A percentile compares a stretch with the other conserved stretches of the same genome.
These are phyloP conservation scores for Hestina assimilis DNA, from an alignment of 1,140 invertebrate species.

Conservation along the genomic window DNA sequence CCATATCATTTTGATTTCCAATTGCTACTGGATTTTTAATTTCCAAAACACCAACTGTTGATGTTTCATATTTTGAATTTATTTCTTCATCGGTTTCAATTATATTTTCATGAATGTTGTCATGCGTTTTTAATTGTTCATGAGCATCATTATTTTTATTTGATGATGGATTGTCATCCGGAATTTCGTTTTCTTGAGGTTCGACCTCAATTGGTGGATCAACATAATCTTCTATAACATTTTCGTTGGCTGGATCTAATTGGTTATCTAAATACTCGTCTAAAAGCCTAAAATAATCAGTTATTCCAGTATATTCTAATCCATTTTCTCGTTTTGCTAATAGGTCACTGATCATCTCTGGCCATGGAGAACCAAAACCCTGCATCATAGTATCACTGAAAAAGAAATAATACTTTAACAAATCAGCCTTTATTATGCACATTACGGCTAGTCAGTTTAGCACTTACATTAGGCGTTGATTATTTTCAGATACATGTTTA, in stretches of 20 bases:
- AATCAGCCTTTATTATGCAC: not conserved
- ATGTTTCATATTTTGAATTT: slow-evolving; percentile 57
- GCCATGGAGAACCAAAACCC: slow-evolving; percentile 53
- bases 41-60: slow-evolving; percentile 65
- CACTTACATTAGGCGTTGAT: slow-evolving; percentile 61
- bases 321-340: slow-evolving; percentile 63
- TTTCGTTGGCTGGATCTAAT: slow-evolving; percentile 51
- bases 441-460: not conserved
- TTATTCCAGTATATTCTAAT: slow-evolving; percentile 60
- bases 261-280: slow-evolving; percentile 70
- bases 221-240: slow-evolving; percentile 47
- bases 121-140: slow-evolving; percentile 34
- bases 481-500: slow-evolving; percentile 52
- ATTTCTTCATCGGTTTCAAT: slow-evolving; percentile 55
- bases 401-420: slow-evolving; percentile 28
- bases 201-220: slow-evolving; percentile 41
- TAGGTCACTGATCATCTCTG: slow-evolving; percentile 61
- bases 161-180: slow-evolving; percentile 26
- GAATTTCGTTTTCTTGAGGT: slow-evolving; percentile 51
- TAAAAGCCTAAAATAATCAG: slow-evolving; percentile 63
- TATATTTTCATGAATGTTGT: slow-evolving; percentile 47
- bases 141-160: slow-evolving; percentile 24
- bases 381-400: slow-evolving; percentile 63
- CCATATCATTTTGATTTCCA: slow-evolving; percentile 43
- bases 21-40: slow-evolving; percentile 60